phyloP scores from a whole-genome alignment of 1,140 invertebrate genomes.

The Neodiprion fabricii region DNA sequence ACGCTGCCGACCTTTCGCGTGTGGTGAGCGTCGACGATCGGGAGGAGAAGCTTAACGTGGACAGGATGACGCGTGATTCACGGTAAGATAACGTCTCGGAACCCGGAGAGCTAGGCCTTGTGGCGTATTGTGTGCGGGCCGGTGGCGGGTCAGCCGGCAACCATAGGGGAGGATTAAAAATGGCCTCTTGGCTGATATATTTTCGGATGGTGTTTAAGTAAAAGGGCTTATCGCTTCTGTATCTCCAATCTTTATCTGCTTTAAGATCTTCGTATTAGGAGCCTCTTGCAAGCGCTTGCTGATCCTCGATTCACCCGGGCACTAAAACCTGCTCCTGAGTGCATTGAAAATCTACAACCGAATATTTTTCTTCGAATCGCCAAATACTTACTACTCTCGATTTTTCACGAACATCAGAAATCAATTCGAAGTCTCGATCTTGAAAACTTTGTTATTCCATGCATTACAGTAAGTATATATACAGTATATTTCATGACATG shows the following conservation, averaged over 20 bases:
- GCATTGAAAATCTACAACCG: no score
- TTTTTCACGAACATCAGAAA: no score
- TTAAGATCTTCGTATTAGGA: slow-evolving; percentile 45
- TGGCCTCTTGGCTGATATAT: slow-evolving; percentile 18
- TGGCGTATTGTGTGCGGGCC: slow-evolving; percentile 6
- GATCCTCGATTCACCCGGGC: no score
- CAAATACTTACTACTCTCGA: no score
- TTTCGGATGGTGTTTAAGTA: slow-evolving; percentile 45
- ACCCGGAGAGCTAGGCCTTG: not conserved
- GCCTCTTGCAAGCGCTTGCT: slow-evolving; percentile 19
- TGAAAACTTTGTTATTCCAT: no score
- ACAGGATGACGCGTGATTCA: slow-evolving; percentile 44
- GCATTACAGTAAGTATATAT: no score
- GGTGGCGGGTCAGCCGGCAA: not conserved
- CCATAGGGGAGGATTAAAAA: slow-evolving; percentile 13
- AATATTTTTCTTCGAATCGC: no score
- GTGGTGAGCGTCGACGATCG: slow-evolving; percentile 8
- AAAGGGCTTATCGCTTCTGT: slow-evolving; percentile 48
- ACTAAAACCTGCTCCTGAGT: no score
- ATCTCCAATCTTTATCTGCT: slow-evolving; percentile 41
- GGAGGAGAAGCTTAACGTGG: slow-evolving; percentile 38
- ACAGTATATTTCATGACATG: no score
- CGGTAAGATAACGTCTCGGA: slow-evolving; percentile 38
- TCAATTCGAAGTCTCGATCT: no score
- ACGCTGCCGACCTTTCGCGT: not conserved